Base-by-base conservation (phyloP, 2,797 vertebrate species). In the Anisognathus igniventris region DNA sequence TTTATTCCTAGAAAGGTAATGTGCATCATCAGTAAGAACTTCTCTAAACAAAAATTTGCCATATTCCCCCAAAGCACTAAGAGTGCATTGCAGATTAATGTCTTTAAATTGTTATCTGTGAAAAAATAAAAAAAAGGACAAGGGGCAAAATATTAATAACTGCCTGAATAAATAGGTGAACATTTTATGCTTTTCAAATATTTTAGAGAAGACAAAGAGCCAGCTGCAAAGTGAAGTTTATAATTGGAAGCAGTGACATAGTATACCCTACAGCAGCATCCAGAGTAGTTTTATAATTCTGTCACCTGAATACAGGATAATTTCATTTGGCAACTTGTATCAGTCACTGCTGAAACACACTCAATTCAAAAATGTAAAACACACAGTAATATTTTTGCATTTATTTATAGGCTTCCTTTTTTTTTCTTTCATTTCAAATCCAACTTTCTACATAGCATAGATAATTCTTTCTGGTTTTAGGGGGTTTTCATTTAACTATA, bases 401-500 rank as follows among this genome's bases (percentile, higher is more conserved):
- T 88, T 93, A 96, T 96, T 95, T 96, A 48, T 79, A 92, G 62
- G 15, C 47, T 79, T 58, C 12, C 35, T 35, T 25, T 44, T 31
- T 33, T 90, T 86, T 68, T 40, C 73, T 61, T 67, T 3, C n/a
- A 92, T 93, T 93, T 57, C 35, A 83, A 74, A 95, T 58, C 35
- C 92, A 92, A 88, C 92, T 94, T 96, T 96, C 88, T 95, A 35
- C 61, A 90, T 67, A 91, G 72, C 94, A 96, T 96, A 93, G 74
- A 96, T 90, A 95, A 96, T 96, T 94, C 82, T 95, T 79, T 88
- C 82, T 96, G 92, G 95, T 95, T 97, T 96, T 92, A 95, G 91
- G 95, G 95, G 89, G 25, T 93, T 97, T 97, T 97, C 96, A 97
- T 97, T 97, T 98, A 96, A 96, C 95, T 97, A 95, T 94, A 97